These are phyloP conservation scores for Scaeva pyrastri DNA, from an alignment of 2,888 invertebrate species.

Conservation along the genomic window DNA sequence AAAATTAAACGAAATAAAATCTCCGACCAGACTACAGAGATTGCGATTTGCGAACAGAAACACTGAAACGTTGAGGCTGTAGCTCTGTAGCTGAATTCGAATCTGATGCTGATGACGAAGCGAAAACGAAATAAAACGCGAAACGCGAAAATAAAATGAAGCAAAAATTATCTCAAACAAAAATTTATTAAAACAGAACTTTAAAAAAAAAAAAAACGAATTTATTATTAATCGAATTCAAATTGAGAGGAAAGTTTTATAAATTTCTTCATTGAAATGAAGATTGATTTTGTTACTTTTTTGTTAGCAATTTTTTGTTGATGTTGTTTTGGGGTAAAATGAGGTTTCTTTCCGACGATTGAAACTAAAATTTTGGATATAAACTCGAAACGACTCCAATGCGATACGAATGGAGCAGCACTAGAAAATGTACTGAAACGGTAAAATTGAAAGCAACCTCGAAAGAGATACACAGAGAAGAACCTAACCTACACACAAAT, in stretches of 20 bases:
- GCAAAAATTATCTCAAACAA: not conserved
- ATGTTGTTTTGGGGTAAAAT: not conserved
- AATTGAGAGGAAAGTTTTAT: constrained; percentile 60
- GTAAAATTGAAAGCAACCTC: constrained; percentile 75
- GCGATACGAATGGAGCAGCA: constrained; percentile 68
- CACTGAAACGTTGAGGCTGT: constrained; percentile 22
- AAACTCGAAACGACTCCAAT: constrained; percentile 34
- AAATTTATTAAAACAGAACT: constrained; percentile 10
- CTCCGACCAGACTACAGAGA: constrained; percentile 29
- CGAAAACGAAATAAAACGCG: constrained; percentile 35
- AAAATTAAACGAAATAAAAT: constrained; percentile 18
- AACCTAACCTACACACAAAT: constrained; percentile 16
- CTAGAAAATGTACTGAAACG: constrained; percentile 74
- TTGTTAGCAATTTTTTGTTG: not conserved
- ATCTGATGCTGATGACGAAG: constrained; percentile 50
- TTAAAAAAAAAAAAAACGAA: not conserved
- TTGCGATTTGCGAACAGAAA: too few species aligned
- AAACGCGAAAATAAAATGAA: constrained; percentile 35
- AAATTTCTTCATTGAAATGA: constrained; percentile 53
- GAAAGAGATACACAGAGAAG: constrained; percentile 59
- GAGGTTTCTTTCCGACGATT: constrained; percentile 46
- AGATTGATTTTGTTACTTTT: constrained; percentile 6
- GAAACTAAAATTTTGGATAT: constrained; percentile 30
- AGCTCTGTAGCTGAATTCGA: not conserved
- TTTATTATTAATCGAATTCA: constrained; percentile 70